These are phyloP conservation scores for Hirundo rustica DNA, from an alignment of 2,797 vertebrate genomes.

Conservation along the genomic window DNA sequence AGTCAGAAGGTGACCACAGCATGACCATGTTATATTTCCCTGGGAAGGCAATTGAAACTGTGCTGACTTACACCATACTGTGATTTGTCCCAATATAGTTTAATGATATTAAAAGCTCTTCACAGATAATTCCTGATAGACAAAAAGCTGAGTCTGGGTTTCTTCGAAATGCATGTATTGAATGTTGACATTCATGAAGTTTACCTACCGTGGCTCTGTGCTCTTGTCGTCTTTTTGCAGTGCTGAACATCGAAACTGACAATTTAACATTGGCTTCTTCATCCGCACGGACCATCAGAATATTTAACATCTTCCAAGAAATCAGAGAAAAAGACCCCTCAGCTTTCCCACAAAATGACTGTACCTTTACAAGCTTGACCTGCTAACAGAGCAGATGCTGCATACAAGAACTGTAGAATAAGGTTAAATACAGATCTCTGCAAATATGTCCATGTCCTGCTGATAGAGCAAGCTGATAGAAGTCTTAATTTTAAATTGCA, in stretches of 20 bases:
- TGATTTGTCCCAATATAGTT: not conserved
- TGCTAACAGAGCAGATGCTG: not conserved
- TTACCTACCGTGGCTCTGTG: conserved; percentile 73
- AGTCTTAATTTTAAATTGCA: not conserved
- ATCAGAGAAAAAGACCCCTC: not conserved
- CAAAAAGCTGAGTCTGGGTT: not conserved
- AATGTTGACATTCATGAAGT: not conserved
- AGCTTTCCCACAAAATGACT: not conserved
- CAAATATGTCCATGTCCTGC: not conserved
- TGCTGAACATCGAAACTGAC: conserved; percentile 74
- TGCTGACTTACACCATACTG: not conserved
- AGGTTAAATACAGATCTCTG: not conserved
- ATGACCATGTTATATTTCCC: not conserved
- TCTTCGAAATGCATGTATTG: not conserved
- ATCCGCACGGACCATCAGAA: conserved; percentile 72
- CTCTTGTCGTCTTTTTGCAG: conserved; percentile 69
- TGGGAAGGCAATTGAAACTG: not conserved
- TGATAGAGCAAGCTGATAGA: not conserved
- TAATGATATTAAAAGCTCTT: not conserved
- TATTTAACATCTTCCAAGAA: conserved; percentile 74
- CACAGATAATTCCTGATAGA: not conserved
- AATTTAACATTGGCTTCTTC: conserved; percentile 74
- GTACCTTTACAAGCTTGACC: not conserved
- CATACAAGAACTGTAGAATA: not conserved
- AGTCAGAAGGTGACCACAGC: not conserved